Conservation (phyloP, 2,113 vertebrate species). For the Malurus melanocephalus region DNA sequence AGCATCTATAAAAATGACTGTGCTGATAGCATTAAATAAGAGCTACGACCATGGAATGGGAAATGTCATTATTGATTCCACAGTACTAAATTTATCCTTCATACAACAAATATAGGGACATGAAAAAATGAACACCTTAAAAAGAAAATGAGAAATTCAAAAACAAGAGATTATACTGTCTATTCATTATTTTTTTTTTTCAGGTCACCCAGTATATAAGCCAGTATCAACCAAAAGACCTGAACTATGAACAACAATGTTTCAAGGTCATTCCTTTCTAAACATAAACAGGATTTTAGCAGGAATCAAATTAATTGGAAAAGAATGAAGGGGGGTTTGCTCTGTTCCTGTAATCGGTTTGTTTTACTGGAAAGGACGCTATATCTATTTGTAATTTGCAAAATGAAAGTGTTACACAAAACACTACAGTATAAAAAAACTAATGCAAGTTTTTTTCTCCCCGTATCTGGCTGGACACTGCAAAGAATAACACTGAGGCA, state of each 20-base stretch:
- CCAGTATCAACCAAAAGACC: neutral
- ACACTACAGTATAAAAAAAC: neutral
- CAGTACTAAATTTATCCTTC: neutral
- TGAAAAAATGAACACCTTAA: neutral
- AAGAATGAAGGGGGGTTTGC: neutral
- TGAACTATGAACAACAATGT: neutral
- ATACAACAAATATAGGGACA: neutral
- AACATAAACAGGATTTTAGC: slow-evolving; percentile 1
- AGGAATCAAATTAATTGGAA: slow-evolving; percentile 11
- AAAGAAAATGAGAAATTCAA: neutral
- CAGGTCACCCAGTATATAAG: neutral
- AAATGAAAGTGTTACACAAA: neutral
- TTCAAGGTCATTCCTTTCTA: slow-evolving; percentile 21
- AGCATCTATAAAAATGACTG: slow-evolving; percentile 1
- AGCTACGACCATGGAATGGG: neutral
- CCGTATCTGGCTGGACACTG: neutral
- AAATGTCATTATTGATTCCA: neutral
- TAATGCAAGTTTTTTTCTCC: neutral
- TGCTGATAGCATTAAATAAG: neutral
- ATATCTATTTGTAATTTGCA: neutral
- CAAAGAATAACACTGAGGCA: neutral
- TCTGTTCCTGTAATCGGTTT: neutral
- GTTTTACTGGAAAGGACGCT: neutral
- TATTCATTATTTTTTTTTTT: neutral
- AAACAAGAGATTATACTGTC: neutral